Evolutionary conservation across 2,113 vertebrate species (phyloP).

Genomic region (Nannobrachium achirus): DNA sequence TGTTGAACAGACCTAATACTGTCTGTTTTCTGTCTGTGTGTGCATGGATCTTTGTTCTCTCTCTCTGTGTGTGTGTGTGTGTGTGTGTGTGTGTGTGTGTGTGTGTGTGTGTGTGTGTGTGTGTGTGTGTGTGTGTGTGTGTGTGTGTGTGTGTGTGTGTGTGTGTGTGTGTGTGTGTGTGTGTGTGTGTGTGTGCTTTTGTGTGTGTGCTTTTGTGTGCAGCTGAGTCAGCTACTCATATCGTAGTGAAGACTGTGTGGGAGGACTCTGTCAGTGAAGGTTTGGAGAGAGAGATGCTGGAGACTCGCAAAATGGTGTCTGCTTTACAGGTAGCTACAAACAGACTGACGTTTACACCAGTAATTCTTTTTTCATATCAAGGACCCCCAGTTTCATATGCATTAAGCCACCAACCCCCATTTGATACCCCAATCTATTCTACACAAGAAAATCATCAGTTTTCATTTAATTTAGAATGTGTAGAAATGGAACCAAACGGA

Average conservation of each 20-base stretch:
- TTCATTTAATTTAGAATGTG: too few relatives aligned
- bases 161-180: constrained; percentile 11
- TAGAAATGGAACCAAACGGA: too few relatives aligned
- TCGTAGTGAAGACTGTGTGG: constrained; percentile 62
- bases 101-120: constrained; percentile 2
- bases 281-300: constrained; percentile 94
- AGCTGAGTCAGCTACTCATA: constrained; percentile 35
- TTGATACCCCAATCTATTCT: too few relatives aligned
- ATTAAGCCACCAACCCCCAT: too few relatives aligned
- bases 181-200: not conserved
- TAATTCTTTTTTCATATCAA: too few relatives aligned
- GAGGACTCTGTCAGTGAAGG: constrained; percentile 89
- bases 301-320: constrained; percentile 94
- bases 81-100: not conserved
- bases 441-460: too few relatives aligned
- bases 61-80: not conserved
- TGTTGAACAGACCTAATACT: not conserved
- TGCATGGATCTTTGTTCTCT: too few relatives aligned
- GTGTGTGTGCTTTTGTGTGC: constrained; percentile 6
- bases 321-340: constrained; percentile 87
- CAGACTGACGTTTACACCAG: not conserved
- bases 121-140: not conserved
- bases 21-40: not conserved
- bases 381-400: too few relatives aligned
- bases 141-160: not conserved